These are phyloP conservation scores for Pocillopora meandrina DNA, from an alignment of 92 coral and sea anemone genomes.

Conservation along the genomic window DNA sequence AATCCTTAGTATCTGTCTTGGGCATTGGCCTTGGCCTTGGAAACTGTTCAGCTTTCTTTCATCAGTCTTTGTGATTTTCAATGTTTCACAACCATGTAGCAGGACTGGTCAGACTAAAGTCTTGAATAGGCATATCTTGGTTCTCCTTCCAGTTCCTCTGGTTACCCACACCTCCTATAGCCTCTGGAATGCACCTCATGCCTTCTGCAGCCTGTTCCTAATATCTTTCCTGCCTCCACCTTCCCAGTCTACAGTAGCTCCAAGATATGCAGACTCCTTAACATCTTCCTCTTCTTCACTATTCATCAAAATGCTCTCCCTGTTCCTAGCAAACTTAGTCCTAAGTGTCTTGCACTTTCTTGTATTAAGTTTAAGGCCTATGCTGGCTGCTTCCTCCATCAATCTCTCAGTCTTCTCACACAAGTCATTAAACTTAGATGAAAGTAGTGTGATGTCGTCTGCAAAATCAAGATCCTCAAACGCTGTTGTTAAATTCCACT, in stretches of 20 bases:
- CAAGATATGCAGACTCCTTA: neutral
- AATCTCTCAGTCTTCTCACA: conserved; percentile 3
- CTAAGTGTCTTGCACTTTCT: neutral
- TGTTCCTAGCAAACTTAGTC: neutral
- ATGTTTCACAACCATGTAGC: no score
- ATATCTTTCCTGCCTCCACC: no score
- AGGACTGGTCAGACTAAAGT: neutral
- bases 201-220: no score
- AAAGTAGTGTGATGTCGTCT: no score
- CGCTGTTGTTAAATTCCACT: no score
- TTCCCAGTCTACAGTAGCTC: neutral
- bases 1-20: no score
- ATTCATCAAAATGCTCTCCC: neutral
- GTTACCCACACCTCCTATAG: conserved; percentile 3
- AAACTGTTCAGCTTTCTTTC: no score
- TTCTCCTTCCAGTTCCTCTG: neutral
- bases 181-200: no score
- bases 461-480: no score
- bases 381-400: conserved; percentile 7
- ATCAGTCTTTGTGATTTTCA: no score
- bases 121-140: conserved; percentile 9
- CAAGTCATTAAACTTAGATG: no score
- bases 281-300: neutral
- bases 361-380: neutral
- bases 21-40: no score